Percentiles rank a stretch among this genome's conserved stretches.
Evolutionary conservation across 2,797 vertebrate genomes (phyloP).

Genomic region (Fratercula arctica): DNA sequence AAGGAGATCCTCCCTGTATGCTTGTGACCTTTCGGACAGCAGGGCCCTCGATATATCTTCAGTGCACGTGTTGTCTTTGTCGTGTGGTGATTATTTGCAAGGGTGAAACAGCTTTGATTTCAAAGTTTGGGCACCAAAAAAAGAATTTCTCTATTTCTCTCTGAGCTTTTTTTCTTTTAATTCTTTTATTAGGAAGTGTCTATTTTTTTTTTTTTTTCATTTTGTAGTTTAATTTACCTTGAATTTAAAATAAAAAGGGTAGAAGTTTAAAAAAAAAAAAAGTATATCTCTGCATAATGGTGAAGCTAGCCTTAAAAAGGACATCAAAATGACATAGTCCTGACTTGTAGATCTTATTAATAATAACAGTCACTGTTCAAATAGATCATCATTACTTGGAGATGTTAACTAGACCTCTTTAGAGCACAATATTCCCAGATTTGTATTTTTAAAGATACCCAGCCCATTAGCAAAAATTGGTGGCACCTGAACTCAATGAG

Average conservation of each 20-base stretch:
- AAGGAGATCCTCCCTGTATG: background rate
- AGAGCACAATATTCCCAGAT: background rate
- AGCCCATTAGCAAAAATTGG: background rate
- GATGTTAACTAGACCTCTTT: background rate
- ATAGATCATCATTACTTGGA: background rate
- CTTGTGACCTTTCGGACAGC: slow-evolving; percentile 43
- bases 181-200: background rate
- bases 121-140: background rate
- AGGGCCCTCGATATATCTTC: background rate
- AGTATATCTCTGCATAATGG: background rate
- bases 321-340: background rate
- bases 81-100: background rate
- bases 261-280: background rate
- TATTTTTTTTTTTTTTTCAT: background rate
- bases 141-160: background rate
- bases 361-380: background rate
- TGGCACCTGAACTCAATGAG: background rate
- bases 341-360: background rate
- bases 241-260: background rate
- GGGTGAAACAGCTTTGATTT: background rate
- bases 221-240: background rate
- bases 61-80: background rate
- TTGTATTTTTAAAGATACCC: background rate
- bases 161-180: background rate
- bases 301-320: background rate